Conservation (phyloP, 2,797 vertebrate species). For the Acomys russatus region DNA sequence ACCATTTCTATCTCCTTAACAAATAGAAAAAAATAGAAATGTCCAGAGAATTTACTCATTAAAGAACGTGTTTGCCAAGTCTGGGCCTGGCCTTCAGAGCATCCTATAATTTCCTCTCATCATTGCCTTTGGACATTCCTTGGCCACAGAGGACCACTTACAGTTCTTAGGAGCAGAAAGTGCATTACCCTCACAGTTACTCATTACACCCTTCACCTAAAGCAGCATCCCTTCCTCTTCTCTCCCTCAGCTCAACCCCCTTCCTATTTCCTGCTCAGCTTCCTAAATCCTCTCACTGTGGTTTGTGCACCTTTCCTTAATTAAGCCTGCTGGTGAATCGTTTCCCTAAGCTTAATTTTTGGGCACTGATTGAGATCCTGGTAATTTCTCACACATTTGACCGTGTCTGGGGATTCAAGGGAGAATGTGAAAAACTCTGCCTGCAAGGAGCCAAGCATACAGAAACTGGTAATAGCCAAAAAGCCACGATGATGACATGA, state of each 20-base stretch:
- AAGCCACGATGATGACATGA: not conserved
- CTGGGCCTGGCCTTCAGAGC: not conserved
- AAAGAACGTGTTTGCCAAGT: not conserved
- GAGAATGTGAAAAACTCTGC: too few relatives aligned
- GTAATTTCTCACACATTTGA: accelerated
- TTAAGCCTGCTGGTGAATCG: not conserved
- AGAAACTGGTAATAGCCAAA: not conserved
- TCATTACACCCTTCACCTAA: not conserved
- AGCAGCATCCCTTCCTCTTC: not conserved
- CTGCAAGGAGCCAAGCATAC: not conserved
- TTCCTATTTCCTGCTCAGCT: not conserved
- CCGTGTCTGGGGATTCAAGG: not conserved
- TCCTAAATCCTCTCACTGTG: not conserved
- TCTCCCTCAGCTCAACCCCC: not conserved
- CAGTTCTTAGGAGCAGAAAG: not conserved
- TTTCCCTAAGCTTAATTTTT: not conserved
- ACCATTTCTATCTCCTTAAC: not conserved
- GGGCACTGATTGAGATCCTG: not conserved
- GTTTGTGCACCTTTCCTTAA: not conserved
- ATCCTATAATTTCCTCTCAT: not conserved
- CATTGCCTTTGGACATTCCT: not conserved
- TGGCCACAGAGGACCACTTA: not conserved
- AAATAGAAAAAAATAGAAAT: not conserved
- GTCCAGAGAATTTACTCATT: not conserved
- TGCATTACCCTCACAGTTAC: not conserved